Conservation (phyloP, 1,140 invertebrate genomes). For the Drosophila equinoxialis region DNA sequence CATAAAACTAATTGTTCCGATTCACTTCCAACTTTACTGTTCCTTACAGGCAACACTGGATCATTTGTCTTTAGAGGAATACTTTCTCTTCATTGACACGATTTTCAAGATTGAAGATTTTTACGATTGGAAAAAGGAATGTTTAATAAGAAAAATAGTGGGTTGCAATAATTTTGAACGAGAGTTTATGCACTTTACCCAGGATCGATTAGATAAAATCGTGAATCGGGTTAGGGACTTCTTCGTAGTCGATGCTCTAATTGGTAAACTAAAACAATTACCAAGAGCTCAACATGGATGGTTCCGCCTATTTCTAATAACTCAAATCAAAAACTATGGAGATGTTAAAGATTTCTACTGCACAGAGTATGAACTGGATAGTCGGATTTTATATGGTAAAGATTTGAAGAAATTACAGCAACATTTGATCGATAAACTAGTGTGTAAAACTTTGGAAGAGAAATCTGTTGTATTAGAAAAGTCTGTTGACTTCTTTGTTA, state of each 20-base stretch:
- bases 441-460: constrained; percentile 53
- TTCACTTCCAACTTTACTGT: no score
- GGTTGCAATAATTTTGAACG: not conserved
- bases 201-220: not conserved
- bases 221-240: not conserved
- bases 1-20: no score
- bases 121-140: no score
- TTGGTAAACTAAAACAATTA: not conserved
- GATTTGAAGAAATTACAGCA: constrained; percentile 34
- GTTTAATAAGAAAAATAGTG: not conserved
- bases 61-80: not conserved
- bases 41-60: not conserved
- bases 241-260: not conserved
- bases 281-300: not conserved
- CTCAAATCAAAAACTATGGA: not conserved
- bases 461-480: constrained; percentile 38
- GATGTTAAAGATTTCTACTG: constrained; percentile 35
- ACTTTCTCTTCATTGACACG: not conserved
- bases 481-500: constrained; percentile 47
- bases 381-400: not conserved
- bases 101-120: no score
- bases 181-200: not conserved
- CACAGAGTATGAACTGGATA: constrained; percentile 40
- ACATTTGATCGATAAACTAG: constrained; percentile 40
- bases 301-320: not conserved